Evolutionary conservation across 2,888 invertebrate species (phyloP), one percentile per base, ranked within the genome.

Genomic region (Chaetogeoica ovagalla): DNA sequence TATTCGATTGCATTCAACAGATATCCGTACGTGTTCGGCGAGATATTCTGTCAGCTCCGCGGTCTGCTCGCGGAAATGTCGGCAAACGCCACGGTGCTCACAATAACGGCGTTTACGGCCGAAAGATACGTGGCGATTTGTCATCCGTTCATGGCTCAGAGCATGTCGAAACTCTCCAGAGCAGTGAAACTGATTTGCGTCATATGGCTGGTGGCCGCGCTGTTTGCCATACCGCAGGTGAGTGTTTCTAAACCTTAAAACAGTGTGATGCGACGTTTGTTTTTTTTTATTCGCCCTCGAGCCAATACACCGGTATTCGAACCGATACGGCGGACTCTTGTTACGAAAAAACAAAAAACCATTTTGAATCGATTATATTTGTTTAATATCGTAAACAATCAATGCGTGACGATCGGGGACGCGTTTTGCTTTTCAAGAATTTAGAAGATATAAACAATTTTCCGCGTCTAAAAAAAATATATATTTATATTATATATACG

Each of bases 41-140:
- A 92, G 83, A 88, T 89, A 3, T 93, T 95, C 85, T 96, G 95
- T 86, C 89, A 94, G 39, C 87, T 93, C 6, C 89, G 94, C 59
- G 94, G 93, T 0, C 87, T 94, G 68, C 90, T 93, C 1, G 92
- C 94, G 0, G 95, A 95, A 86, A 93, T 93, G 0, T 91, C 92
- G 0, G 91, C 92, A 0, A 93, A 93, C 85, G 93, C 94, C 0
- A 92, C 92, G 7, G 91, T 93, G 0, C 86, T 92, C 68, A 93
- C 92, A 1, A 95, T 95, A 83, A 93, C 94, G 0, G 90, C 94
- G 21, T 96, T 95, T 86, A 95, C 95, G 0, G 90, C 93, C 60
- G 95, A 95, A 86, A 88, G 96, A 82, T 96, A 94, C 85, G 91
- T 94, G 59, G 94, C 94, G 8, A 94, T 95, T 84, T 94, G 94